Conservation (phyloP, 2,797 vertebrate genomes). For the Xenops minutus region DNA sequence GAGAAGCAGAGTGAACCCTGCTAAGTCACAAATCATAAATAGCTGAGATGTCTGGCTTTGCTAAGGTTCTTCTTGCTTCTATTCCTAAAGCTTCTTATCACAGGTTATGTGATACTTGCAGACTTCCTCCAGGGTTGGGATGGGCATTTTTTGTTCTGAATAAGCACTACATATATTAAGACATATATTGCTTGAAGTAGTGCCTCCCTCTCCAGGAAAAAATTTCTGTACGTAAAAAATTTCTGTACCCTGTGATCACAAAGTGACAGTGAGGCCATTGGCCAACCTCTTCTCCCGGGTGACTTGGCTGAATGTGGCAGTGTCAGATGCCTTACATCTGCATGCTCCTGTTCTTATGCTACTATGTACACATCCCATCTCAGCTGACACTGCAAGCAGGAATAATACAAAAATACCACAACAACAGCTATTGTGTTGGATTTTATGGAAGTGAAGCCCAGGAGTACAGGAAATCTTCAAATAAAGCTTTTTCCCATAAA, state of each 20-base stretch:
- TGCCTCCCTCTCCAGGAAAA: background rate
- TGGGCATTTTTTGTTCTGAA: background rate
- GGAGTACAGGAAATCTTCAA: background rate
- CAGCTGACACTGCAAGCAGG: background rate
- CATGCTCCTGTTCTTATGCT: background rate
- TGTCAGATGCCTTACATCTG: background rate
- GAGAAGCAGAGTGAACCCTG: background rate
- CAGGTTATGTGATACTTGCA: background rate
- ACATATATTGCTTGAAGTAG: background rate
- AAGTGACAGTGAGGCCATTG: background rate
- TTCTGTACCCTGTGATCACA: background rate
- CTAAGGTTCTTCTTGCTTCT: background rate
- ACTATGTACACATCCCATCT: background rate
- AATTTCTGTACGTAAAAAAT: background rate
- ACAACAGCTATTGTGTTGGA: background rate
- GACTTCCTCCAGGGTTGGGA: background rate
- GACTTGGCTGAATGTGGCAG: background rate
- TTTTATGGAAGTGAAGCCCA: background rate
- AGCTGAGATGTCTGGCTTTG: background rate
- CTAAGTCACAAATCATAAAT: background rate
- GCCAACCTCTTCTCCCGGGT: background rate
- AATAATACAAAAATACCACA: background rate
- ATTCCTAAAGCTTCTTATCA: background rate
- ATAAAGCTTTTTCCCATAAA: background rate
- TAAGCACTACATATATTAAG: background rate